phyloP scores from a whole-genome alignment of 2,888 invertebrate species.

The Tolmerus cingulatus region DNA sequence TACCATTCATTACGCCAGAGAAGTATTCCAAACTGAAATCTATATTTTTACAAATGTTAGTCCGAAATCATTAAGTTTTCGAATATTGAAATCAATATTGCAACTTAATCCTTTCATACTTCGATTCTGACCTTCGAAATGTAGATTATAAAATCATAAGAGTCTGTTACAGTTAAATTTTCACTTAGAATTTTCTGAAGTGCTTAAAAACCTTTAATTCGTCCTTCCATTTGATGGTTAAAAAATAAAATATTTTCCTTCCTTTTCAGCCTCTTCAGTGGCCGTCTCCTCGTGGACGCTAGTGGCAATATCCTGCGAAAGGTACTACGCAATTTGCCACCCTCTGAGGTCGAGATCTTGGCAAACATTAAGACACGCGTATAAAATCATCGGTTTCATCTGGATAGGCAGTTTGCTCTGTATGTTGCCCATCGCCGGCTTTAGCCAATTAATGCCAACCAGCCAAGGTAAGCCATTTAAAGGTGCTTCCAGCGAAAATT shows the following conservation, averaged over 20 bases:
- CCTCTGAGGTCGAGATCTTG: slow-evolving; percentile 76
- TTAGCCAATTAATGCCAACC: slow-evolving; percentile 69
- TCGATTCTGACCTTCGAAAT: too few relatives aligned
- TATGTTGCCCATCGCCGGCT: slow-evolving; percentile 72
- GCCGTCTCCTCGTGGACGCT: slow-evolving; percentile 80
- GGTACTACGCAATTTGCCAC: slow-evolving; percentile 82
- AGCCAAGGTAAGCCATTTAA: slow-evolving; percentile 58
- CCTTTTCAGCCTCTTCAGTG: slow-evolving; percentile 74
- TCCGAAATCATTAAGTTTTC: too few relatives aligned
- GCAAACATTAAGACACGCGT: slow-evolving; percentile 79
- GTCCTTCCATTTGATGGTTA: not conserved
- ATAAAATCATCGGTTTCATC: slow-evolving; percentile 72
- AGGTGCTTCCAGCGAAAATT: not conserved
- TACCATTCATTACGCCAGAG: too few relatives aligned
- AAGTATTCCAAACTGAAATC: too few relatives aligned
- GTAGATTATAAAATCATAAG: not conserved
- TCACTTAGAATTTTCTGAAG: not conserved
- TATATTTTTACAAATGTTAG: too few relatives aligned
- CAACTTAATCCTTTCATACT: too few relatives aligned
- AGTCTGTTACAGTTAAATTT: not conserved
- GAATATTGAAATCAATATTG: too few relatives aligned
- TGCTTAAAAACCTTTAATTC: not conserved
- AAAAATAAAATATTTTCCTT: not conserved
- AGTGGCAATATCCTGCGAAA: slow-evolving; percentile 79
- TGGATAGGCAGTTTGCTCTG: slow-evolving; percentile 72